phyloP scores from a whole-genome alignment of 2,888 invertebrate species.

The Andrena hattorfiana region DNA sequence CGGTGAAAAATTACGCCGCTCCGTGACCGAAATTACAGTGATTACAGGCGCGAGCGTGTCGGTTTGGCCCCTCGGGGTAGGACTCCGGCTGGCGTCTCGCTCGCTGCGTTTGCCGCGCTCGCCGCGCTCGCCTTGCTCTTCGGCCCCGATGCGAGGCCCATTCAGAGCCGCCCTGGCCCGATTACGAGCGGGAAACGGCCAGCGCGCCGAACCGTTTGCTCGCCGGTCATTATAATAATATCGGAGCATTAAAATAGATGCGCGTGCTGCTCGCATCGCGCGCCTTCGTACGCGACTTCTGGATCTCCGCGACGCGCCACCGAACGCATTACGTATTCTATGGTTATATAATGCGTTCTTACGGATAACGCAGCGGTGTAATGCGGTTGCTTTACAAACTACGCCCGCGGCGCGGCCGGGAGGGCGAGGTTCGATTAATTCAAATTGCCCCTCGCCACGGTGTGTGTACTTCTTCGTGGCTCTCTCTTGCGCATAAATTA shows the following conservation, averaged over 20 bases:
- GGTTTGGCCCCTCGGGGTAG: conserved; percentile 72
- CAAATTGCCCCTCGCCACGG: conserved; percentile 36
- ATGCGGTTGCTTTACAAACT: conserved; percentile 48
- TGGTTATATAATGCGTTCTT: conserved; percentile 36
- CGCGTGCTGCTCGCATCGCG: conserved; percentile 54
- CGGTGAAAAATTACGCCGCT: conserved; percentile 74
- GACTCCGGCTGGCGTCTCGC: conserved; percentile 58
- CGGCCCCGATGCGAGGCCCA: conserved; percentile 63
- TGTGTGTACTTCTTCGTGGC: neutral
- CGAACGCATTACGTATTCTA: conserved; percentile 42
- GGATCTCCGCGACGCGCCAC: conserved; percentile 7
- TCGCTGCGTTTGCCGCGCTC: conserved; percentile 8
- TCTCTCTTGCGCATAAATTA: conserved; percentile 22
- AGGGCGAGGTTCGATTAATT: conserved; percentile 51
- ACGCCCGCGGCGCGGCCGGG: conserved; percentile 18
- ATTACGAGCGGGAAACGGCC: conserved; percentile 74
- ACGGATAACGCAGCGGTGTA: conserved; percentile 20
- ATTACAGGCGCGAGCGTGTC: conserved; percentile 75
- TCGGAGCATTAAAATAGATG: conserved; percentile 74
- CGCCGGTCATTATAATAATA: conserved; percentile 78
- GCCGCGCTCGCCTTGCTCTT: neutral
- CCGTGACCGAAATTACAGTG: conserved; percentile 81
- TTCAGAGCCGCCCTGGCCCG: conserved; percentile 68
- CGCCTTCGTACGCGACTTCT: conserved; percentile 36
- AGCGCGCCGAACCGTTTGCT: conserved; percentile 69